phyloP scores from a whole-genome alignment of 2,113 vertebrate genomes.

The Actenoides hombroni region DNA sequence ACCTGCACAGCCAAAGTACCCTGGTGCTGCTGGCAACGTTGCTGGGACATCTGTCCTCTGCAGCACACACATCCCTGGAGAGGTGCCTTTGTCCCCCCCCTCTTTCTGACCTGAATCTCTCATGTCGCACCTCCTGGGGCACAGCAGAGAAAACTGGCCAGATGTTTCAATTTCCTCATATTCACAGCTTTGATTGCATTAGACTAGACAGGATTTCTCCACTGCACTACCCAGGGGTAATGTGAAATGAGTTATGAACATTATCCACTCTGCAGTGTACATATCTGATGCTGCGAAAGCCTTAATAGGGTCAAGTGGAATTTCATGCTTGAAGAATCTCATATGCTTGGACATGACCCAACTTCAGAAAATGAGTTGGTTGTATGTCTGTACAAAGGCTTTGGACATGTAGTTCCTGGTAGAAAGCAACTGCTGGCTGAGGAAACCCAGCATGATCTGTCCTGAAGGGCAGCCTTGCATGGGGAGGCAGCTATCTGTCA shows the following conservation, averaged over 20 bases:
- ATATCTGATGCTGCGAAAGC: constrained; percentile 62
- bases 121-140: background rate
- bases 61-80: background rate
- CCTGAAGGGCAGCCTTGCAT: background rate
- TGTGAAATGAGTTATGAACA: constrained; percentile 76
- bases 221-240: constrained; percentile 65
- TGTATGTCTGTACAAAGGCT: constrained; percentile 56
- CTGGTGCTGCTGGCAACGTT: background rate
- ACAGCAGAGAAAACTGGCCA: constrained; percentile 2
- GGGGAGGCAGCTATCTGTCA: background rate
- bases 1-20: background rate
- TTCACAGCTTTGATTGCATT: constrained; percentile 56
- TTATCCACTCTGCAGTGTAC: constrained; percentile 64
- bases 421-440: background rate
- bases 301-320: constrained; percentile 78
- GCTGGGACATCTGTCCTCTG: background rate
- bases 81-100: background rate
- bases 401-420: constrained; percentile 46
- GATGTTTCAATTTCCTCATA: constrained; percentile 47
- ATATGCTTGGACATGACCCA: constrained; percentile 73
- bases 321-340: constrained; percentile 78
- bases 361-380: constrained; percentile 66
- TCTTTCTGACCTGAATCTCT: background rate
- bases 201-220: constrained; percentile 61
- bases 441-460: background rate